phyloP scores from a whole-genome alignment of 2,797 vertebrate species.

The Cyclopterus lumpus region DNA sequence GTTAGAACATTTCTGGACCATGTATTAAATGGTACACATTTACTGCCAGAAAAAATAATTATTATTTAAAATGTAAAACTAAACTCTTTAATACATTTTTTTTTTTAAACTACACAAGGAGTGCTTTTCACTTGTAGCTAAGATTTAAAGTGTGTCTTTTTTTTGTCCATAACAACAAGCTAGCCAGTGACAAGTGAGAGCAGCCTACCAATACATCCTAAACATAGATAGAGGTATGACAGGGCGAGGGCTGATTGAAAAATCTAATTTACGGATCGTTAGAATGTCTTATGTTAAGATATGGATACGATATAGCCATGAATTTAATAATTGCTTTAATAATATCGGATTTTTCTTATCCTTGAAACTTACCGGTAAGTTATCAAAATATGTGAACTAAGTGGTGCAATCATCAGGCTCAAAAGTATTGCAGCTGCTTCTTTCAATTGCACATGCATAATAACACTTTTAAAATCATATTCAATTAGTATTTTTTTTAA shows the following conservation, averaged over 20 bases:
- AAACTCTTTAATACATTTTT: too few relatives aligned
- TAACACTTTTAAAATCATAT: neutral
- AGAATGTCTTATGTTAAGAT: neutral
- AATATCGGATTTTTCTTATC: neutral
- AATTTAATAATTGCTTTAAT: neutral
- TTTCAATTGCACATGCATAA: neutral
- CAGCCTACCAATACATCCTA: neutral
- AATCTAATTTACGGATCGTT: neutral
- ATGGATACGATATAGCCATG: neutral
- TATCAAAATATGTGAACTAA: neutral
- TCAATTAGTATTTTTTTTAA: neutral
- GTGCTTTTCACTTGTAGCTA: neutral
- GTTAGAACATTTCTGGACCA: too few relatives aligned
- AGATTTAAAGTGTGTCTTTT: neutral
- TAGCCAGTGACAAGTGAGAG: neutral
- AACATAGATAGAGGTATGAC: neutral
- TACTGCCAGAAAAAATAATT: too few relatives aligned
- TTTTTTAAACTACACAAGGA: neutral
- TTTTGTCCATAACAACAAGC: neutral
- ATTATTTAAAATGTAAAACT: too few relatives aligned
- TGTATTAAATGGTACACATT: too few relatives aligned
- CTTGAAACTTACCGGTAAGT: neutral
- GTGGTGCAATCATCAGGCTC: neutral
- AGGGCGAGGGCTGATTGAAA: neutral
- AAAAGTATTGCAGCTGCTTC: neutral